A percentile compares a stretch with the other conserved stretches of the same genome.
phyloP scores from a whole-genome alignment of 2,888 invertebrate genomes.

The Trimorus sp. region DNA sequence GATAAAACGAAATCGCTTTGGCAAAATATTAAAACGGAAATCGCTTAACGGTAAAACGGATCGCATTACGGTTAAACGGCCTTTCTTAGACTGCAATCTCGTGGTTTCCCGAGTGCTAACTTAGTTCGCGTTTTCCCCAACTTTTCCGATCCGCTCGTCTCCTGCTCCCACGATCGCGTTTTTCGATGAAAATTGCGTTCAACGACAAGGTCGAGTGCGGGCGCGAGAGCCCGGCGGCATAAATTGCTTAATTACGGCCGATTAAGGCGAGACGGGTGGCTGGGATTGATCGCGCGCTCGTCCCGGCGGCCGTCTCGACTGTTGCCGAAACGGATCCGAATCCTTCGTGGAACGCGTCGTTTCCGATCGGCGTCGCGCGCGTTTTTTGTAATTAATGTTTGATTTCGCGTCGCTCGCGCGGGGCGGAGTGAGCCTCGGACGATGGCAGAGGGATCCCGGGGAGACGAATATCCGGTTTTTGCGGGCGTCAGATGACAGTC shows the following conservation, averaged over 20 bases:
- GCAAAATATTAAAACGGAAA: too few relatives aligned
- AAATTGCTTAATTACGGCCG: conserved; percentile 62
- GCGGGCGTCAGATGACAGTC: conserved; percentile 81
- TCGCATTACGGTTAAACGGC: too few relatives aligned
- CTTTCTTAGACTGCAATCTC: too few relatives aligned
- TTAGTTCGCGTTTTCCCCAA: too few relatives aligned
- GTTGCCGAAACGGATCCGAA: conserved; percentile 37
- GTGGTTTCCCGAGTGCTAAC: too few relatives aligned
- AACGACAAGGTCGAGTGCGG: too few relatives aligned
- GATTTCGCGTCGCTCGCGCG: conserved; percentile 60
- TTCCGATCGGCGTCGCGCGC: conserved; percentile 78
- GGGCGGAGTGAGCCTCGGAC: conserved; percentile 47
- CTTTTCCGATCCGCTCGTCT: too few relatives aligned
- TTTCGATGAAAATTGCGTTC: too few relatives aligned
- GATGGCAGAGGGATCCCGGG: conserved; percentile 46
- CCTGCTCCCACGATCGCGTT: too few relatives aligned
- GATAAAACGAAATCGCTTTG: too few relatives aligned
- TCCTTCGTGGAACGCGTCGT: conserved; percentile 76
- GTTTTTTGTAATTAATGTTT: conserved; percentile 81
- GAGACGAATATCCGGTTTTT: conserved; percentile 78
- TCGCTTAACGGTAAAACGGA: too few relatives aligned
- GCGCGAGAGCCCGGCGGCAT: too few relatives aligned
- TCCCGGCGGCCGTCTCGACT: conserved; percentile 1
- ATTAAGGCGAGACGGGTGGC: conserved; percentile 46
- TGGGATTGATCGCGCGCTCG: conserved; percentile 25